phyloP scores from a whole-genome alignment of 2,888 invertebrate genomes.

The Drosophila mulleri region DNA sequence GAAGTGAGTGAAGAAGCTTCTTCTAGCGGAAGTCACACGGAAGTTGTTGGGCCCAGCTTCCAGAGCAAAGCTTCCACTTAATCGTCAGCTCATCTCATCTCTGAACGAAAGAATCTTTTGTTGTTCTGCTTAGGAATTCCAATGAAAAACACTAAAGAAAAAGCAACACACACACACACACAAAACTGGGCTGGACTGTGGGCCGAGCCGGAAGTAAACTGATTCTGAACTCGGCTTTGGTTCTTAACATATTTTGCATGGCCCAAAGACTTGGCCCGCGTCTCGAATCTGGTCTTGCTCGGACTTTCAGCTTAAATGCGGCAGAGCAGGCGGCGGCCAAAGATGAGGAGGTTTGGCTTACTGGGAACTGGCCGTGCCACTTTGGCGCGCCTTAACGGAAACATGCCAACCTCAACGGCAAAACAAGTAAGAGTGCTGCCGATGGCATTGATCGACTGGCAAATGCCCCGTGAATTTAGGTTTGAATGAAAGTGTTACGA shows the following conservation, averaged over 20 bases:
- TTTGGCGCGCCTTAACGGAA: slow-evolving; percentile 78
- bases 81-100: slow-evolving; percentile 30
- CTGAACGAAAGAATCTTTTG: not conserved
- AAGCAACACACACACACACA: no score
- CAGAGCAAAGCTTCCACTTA: slow-evolving; percentile 41
- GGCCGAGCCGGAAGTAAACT: slow-evolving; percentile 47
- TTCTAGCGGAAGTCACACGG: slow-evolving; percentile 74
- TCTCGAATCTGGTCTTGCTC: slow-evolving; percentile 5
- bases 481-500: no score
- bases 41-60: slow-evolving; percentile 64
- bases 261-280: slow-evolving; percentile 26
- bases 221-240: slow-evolving; percentile 26
- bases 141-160: slow-evolving; percentile 57
- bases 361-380: slow-evolving; percentile 71
- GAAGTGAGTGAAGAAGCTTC: slow-evolving; percentile 47
- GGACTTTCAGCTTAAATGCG: slow-evolving; percentile 22
- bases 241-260: slow-evolving; percentile 47
- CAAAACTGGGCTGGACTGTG: slow-evolving; percentile 6
- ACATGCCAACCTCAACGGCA: slow-evolving; percentile 67
- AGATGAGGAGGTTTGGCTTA: slow-evolving; percentile 6
- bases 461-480: not conserved
- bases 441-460: not conserved
- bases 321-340: not conserved
- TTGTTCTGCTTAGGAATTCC: slow-evolving; percentile 56
- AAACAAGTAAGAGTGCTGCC: slow-evolving; percentile 8